Percentiles rank a stretch among this genome's conserved stretches.
phyloP scores from a whole-genome alignment of 2,797 vertebrate species.

The Falco naumanni region DNA sequence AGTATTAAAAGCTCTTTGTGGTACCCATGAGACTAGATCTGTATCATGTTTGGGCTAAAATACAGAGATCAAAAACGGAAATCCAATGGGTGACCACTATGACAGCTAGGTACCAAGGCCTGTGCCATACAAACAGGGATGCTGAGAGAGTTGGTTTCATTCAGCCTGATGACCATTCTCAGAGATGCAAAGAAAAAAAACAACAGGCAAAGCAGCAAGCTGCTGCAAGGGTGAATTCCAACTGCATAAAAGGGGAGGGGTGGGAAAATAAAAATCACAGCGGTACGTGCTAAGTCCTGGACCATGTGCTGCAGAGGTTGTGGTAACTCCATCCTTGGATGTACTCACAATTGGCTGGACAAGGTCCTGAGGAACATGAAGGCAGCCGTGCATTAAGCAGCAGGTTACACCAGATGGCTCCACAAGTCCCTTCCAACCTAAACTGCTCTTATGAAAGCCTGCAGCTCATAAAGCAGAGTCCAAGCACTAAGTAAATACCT shows the following conservation, averaged over 20 bases:
- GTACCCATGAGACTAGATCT: not conserved
- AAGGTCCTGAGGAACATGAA: accelerated
- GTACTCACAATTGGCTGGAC: not conserved
- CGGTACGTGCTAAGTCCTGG: not conserved
- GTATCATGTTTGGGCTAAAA: not conserved
- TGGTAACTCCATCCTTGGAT: not conserved
- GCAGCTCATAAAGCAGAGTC: not conserved
- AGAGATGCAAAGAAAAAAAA: not conserved
- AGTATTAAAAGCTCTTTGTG: not conserved
- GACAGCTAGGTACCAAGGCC: not conserved
- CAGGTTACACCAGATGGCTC: not conserved
- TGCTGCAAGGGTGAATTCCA: not conserved
- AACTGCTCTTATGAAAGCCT: not conserved
- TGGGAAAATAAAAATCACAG: not conserved
- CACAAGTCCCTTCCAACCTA: not conserved
- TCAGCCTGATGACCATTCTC: not conserved
- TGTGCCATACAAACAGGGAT: accelerated
- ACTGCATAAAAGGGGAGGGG: not conserved
- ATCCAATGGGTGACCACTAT: accelerated
- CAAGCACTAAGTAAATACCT: not conserved
- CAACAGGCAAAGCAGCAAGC: not conserved
- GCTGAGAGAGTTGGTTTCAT: not conserved
- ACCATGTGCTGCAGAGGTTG: accelerated
- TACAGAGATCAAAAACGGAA: not conserved
- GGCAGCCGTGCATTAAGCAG: not conserved